These are phyloP conservation scores for Tiaroga cobitis DNA, from an alignment of 2,797 vertebrate genomes.

Conservation along the genomic window DNA sequence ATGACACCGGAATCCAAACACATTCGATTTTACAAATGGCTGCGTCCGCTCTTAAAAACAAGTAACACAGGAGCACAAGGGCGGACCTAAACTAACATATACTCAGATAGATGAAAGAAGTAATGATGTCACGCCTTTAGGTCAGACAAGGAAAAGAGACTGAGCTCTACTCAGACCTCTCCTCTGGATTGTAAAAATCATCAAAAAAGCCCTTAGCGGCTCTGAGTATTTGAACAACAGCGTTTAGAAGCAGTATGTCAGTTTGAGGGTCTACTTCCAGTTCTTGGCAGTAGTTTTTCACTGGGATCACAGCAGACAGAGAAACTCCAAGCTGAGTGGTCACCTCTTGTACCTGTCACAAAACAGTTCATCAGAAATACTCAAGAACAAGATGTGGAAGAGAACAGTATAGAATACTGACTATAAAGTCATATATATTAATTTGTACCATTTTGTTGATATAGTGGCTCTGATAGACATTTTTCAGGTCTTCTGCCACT, in stretches of 20 bases:
- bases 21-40: too few species aligned
- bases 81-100: too few species aligned
- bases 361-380: neutral
- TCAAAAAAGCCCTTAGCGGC: constrained; percentile 76
- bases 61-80: too few species aligned
- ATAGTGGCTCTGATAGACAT: constrained; percentile 68
- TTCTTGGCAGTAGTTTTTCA: constrained; percentile 79
- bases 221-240: constrained; percentile 73
- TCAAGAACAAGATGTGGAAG: neutral
- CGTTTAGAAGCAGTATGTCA: constrained; percentile 74
- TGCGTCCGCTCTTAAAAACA: too few species aligned
- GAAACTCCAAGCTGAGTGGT: constrained; percentile 75
- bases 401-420: neutral
- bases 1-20: too few species aligned
- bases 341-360: constrained; percentile 73
- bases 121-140: too few species aligned
- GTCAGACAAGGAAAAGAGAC: too few species aligned
- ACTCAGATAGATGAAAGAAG: too few species aligned
- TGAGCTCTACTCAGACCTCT: neutral
- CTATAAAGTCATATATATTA: neutral
- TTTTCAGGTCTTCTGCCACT: constrained; percentile 67
- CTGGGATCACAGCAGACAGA: constrained; percentile 74
- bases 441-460: constrained; percentile 68
- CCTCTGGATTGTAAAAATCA: constrained; percentile 5
- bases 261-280: constrained; percentile 71